phyloP scores from a whole-genome alignment of 2,888 invertebrate genomes.

The Stenodema calcarata region DNA sequence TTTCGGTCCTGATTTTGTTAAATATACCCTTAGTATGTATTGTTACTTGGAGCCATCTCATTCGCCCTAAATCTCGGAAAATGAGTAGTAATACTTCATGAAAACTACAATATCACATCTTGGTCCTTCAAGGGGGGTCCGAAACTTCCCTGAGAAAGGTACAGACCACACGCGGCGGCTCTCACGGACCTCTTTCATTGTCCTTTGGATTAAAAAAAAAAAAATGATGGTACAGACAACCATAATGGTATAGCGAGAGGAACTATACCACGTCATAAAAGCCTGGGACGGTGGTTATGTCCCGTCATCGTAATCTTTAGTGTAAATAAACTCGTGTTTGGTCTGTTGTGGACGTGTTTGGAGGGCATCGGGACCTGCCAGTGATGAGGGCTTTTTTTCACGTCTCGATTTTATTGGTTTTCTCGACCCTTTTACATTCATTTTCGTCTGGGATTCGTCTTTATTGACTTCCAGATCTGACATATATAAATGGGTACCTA shows the following conservation, averaged over 20 bases:
- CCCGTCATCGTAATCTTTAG: background rate
- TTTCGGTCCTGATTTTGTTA: no score
- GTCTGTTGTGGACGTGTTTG: background rate
- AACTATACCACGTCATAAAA: background rate
- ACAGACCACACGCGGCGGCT: background rate
- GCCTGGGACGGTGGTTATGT: background rate
- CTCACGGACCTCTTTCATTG: background rate
- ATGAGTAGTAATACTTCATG: background rate
- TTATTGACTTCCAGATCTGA: no score
- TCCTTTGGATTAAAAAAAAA: background rate
- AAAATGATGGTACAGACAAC: background rate
- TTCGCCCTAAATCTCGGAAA: no score
- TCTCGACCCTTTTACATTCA: background rate
- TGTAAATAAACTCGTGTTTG: constrained; percentile 14
- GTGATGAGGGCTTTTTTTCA: background rate
- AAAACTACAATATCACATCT: background rate
- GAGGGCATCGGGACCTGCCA: background rate
- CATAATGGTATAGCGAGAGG: background rate
- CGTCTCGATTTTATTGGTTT: background rate
- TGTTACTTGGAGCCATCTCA: no score
- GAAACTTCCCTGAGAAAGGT: background rate
- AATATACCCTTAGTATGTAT: no score
- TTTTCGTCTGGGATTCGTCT: background rate
- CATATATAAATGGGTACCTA: no score
- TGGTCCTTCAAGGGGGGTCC: background rate